Base-by-base conservation (phyloP, 2,797 vertebrate genomes). In the Schizopygopsis pylzovi region DNA sequence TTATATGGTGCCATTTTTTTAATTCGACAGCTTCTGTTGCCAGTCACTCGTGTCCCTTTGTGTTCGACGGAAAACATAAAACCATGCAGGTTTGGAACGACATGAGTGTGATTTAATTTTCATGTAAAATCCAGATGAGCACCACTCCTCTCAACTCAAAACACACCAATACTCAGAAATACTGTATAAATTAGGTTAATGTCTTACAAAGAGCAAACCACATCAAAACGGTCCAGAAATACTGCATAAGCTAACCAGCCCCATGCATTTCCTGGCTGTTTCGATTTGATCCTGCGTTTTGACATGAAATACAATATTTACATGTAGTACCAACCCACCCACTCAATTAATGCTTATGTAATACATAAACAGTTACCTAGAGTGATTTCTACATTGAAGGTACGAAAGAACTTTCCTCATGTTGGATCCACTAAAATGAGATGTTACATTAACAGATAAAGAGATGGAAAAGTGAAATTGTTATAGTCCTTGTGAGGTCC, bases 401-500 rank as follows among this genome's bases (percentile, higher is more conserved):
- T 91, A 90, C 91, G 89, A 90, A 87, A 65, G 33, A 88, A 91
- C 89, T 87, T 90, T 89, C 82, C 84, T 91, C 89, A 73, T 88
- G 49, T 56, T 88, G 83, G 90, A 92, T 78, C 67, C 68, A 85
- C 39, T 84, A 81, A 89, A 90, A 85, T 87, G 77, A 84, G 85
- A 87, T 59, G 87, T 56, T 90, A 90, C 85, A 72, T 86, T 84
- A 88, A 79, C 52, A 1, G 41, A 83, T 75, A 87, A 89, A 80
- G 85, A 75, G 45, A 86, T 89, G 18, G 16, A 52, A 61, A 78
- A 67, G 18, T 88, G 89, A 91, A 90, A 76, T 85, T 68, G 85
- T 93, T 91, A 89, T 93, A 92, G 95, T 95, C 93, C 92, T 73
- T 86, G 85, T 87, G 87, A 92, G 41, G 88, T 93, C 92, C 88